Percentiles rank a stretch among this genome's conserved stretches.
Conservation (phyloP, 1,140 invertebrate species). For the Drosophila obscura region DNA sequence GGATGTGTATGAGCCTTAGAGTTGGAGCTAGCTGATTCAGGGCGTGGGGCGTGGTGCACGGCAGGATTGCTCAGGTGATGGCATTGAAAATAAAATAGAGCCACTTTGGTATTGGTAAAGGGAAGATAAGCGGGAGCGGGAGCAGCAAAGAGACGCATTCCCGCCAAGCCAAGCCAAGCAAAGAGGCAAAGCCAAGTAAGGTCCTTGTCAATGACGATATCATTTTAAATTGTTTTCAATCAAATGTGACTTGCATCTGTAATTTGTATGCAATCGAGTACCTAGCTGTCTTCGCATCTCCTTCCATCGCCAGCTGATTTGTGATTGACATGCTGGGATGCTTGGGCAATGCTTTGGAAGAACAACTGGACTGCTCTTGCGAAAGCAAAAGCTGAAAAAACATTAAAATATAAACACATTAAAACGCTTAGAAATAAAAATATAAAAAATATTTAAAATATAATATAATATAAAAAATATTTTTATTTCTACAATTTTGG, state of each 20-base stretch:
- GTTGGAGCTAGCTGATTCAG: constrained; percentile 6
- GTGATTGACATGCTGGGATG: constrained; percentile 56
- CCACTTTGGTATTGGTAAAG: constrained; percentile 36
- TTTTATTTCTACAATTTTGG: no score
- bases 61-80: constrained; percentile 15
- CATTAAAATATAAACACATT: no score
- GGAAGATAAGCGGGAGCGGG: not conserved
- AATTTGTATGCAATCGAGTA: constrained; percentile 77
- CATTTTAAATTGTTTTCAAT: constrained; percentile 81
- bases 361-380: no score
- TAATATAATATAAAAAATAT: no score
- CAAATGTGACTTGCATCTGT: constrained; percentile 80
- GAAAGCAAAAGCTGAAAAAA: not conserved
- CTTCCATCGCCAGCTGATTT: constrained; percentile 50
- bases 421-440: no score
- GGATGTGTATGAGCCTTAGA: constrained; percentile 29
- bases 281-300: constrained; percentile 27
- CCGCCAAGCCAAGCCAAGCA: no score
- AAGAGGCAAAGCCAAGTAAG: not conserved
- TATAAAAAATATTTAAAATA: no score
- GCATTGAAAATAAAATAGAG: constrained; percentile 61
- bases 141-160: no score
- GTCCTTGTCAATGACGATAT: constrained; percentile 55
- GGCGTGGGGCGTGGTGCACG: not conserved
- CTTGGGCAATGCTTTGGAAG: constrained; percentile 14